Evolutionary conservation across 2,888 invertebrate genomes (phyloP), one percentile per base, ranked within the genome.

Genomic region (Adela reaumurella): DNA sequence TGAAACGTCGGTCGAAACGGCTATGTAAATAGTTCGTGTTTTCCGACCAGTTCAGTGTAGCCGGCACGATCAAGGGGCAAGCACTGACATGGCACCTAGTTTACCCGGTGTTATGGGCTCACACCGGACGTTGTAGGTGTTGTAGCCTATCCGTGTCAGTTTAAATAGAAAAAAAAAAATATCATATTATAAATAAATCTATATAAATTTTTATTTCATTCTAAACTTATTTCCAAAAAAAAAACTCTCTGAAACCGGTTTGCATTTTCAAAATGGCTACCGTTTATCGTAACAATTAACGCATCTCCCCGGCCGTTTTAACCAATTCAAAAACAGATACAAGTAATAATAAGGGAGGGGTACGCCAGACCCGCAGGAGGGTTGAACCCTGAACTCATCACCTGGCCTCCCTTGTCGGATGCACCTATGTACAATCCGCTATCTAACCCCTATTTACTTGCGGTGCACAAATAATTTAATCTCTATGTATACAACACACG

Each of bases 281-380:
- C 77, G 74, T 68, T 71, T 70, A 67, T 62, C 62, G 43, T 63
- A 58, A 72, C 74, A 73, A 76, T 76, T 76, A 74, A 70, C 68
- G 65, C 14, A 11, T 35, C 67, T 71, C 74, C 76, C 77, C 72
- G n/a, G 62, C 65, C 66, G 66, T 68, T 67, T 70, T 65, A 67
- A 66, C 60, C 66, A 65, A 73, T 74, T 76, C 74, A 76, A 66
- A 74, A 76, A 76, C 74, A 78, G 77, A 78, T 74, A 78, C 76
- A 74, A 74, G 70, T 76, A 76, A 77, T 77, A 76, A 77, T 76
- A 74, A 65, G 67, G 65, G 62, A n/a, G n/a, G 68, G 64, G 65
- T 59, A 62, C 58, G 35, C 24, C 58, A 42, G 46, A 49, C 46
- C 41, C 59, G 60, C 63, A 71, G 65, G 67, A 71, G 70, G 72